Conservation (phyloP, 2,113 vertebrate species). For the Numida meleagris region DNA sequence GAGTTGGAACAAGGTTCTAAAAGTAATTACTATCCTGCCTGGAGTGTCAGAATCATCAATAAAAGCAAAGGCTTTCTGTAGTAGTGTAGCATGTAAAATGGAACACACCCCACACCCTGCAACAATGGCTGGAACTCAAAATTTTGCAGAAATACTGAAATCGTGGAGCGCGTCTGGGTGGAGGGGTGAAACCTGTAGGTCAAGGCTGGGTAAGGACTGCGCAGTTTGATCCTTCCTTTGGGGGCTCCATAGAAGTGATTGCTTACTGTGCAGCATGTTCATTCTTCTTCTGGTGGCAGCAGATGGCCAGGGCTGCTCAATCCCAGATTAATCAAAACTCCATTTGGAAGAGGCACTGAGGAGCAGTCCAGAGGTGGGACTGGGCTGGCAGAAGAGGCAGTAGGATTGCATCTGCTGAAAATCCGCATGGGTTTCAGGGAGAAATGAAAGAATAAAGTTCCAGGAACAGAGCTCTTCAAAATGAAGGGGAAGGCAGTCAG, state of each 20-base stretch:
- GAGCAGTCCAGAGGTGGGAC: neutral
- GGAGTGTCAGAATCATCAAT: conserved; percentile 20
- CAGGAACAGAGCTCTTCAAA: neutral
- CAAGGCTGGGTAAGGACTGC: neutral
- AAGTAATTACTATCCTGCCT: conserved; percentile 32
- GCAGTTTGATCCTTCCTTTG: neutral
- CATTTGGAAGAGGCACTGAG: conserved; percentile 15
- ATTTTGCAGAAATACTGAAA: neutral
- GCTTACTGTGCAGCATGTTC: fast-evolving
- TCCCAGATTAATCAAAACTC: conserved; percentile 38
- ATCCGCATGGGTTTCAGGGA: neutral
- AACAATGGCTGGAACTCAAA: neutral
- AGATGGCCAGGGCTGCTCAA: conserved; percentile 25
- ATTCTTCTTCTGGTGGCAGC: neutral
- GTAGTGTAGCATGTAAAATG: neutral
- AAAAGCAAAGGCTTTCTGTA: neutral
- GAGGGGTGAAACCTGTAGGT: neutral
- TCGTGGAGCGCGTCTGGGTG: neutral
- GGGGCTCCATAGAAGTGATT: neutral
- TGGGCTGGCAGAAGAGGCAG: neutral
- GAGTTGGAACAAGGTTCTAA: conserved; percentile 35
- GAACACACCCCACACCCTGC: neutral
- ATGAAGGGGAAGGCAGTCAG: neutral
- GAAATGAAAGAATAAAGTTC: conserved; percentile 18
- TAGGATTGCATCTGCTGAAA: conserved; percentile 8